Conservation (phyloP, 2,797 vertebrate species). For the Molossus alvarezi region DNA sequence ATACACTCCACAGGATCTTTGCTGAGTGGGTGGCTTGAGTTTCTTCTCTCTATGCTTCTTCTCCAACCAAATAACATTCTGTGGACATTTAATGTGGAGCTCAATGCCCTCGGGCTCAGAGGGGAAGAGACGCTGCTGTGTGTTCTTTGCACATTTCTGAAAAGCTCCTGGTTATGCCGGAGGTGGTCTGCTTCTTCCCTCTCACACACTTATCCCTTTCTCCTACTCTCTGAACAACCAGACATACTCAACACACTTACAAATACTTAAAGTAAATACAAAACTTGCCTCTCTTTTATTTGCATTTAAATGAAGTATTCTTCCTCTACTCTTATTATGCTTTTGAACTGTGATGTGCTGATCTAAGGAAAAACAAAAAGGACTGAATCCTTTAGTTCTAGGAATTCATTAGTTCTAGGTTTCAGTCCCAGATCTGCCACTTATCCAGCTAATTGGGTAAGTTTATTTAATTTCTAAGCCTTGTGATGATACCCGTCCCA, state of each 20-base stretch:
- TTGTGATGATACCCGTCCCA: not conserved
- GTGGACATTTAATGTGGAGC: not conserved
- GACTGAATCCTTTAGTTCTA: not conserved
- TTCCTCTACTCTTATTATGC: not conserved
- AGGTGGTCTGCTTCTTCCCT: not conserved
- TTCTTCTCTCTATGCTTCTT: not conserved
- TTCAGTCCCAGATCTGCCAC: not conserved
- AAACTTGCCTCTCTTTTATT: not conserved
- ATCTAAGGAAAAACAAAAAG: not conserved
- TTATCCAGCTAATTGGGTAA: not conserved
- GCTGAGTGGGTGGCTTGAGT: not conserved
- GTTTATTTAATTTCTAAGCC: conserved; percentile 26
- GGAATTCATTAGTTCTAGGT: not conserved
- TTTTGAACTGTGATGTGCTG: not conserved
- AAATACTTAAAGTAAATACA: not conserved
- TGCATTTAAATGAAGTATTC: conserved; percentile 24
- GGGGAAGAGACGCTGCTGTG: not conserved
- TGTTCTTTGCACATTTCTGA: not conserved
- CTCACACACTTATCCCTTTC: not conserved
- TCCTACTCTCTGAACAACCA: not conserved
- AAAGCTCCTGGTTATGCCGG: not conserved
- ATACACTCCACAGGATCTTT: not conserved
- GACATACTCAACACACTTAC: not conserved
- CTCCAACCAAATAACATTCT: not conserved
- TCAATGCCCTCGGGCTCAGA: not conserved